Base-by-base conservation (phyloP, 2,888 invertebrate species). In the Cerceris rybyensis region DNA sequence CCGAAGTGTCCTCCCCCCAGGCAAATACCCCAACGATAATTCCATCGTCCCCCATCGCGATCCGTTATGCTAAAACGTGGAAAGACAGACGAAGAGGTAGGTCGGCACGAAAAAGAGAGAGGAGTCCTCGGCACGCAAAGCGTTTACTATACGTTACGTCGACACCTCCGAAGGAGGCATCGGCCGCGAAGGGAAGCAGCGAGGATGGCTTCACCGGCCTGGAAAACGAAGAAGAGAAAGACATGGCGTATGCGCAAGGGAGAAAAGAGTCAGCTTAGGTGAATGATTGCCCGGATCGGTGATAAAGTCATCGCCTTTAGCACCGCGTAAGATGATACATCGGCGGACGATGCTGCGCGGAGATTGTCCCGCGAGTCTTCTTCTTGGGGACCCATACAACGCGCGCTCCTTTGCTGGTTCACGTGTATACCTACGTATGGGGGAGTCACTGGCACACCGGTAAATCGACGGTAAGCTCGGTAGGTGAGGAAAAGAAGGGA, bases 291-390 rank as follows among this genome's bases (percentile, higher is more conserved):
- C 82, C 85, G 85, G 92, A 92, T 92, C 90, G 91, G 91, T 88
- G 92, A 92, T 92, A 92, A 92, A 92, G 92, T 92, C 92, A 91
- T 92, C 92, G 92, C 91, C 90, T 91, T 88, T 90, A 89, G 90
- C 89, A 88, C 89, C 89, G 86, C 87, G 92, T 92, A 92, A 92
- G 91, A 92, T 92, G 91, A 92, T 92, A 92, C 92, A 92, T 92
- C 90, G 92, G 89, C 84, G 89, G 88, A 89, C 87, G 91, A 92
- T 92, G 89, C 84, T 83, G 86, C 78, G 84, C 75, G 86, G 85
- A 92, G 92, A 92, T 91, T 91, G 87, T 80, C 78, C 80, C 60
- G 78, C 63, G 72, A 73, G 54, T 67, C 78, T 41, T 9, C 14
- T 69, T 58, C 67, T 64, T 60, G 72, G 58, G 65, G 57, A 75